These are phyloP conservation scores for Periparus ater DNA, from an alignment of 2,797 vertebrate genomes.

Conservation along the genomic window DNA sequence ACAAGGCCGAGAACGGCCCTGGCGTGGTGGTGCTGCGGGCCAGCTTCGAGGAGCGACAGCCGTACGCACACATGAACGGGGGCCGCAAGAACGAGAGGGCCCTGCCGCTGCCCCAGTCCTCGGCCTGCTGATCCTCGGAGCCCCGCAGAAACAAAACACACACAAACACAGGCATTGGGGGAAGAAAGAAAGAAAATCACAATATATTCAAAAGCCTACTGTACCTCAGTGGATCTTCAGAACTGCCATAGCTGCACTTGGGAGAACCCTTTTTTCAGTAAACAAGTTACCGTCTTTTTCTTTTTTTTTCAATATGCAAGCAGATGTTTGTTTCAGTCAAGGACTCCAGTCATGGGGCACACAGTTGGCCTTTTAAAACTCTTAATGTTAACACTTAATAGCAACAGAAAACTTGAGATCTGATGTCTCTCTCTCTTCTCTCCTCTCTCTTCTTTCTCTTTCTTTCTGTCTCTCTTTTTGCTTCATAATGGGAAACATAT, in stretches of 20 bases:
- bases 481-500: conserved; percentile 80
- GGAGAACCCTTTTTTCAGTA: conserved; percentile 82
- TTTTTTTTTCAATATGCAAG: conserved; percentile 81
- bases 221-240: conserved; percentile 87
- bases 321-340: conserved; percentile 78
- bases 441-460: conserved; percentile 62
- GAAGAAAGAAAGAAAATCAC: conserved; percentile 63
- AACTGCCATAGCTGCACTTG: conserved; percentile 82
- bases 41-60: conserved; percentile 93
- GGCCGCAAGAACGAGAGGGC: conserved; percentile 93
- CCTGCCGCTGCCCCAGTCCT: conserved; percentile 95
- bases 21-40: conserved; percentile 88
- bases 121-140: conserved; percentile 91
- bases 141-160: conserved; percentile 8
- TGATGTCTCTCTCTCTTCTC: conserved; percentile 63
- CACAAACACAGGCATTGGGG: conserved; percentile 46
- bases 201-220: conserved; percentile 81
- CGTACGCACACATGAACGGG: conserved; percentile 98
- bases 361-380: conserved; percentile 79
- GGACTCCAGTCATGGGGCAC: conserved; percentile 72
- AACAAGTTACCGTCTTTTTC: conserved; percentile 79
- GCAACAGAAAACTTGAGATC: conserved; percentile 76
- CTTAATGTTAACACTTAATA: conserved; percentile 75
- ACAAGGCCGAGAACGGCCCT: conserved; percentile 87
- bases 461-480: conserved; percentile 72